Evolutionary conservation across 2,888 invertebrate species (phyloP).

Genomic region (Liopterus haemorrhoidalis): DNA sequence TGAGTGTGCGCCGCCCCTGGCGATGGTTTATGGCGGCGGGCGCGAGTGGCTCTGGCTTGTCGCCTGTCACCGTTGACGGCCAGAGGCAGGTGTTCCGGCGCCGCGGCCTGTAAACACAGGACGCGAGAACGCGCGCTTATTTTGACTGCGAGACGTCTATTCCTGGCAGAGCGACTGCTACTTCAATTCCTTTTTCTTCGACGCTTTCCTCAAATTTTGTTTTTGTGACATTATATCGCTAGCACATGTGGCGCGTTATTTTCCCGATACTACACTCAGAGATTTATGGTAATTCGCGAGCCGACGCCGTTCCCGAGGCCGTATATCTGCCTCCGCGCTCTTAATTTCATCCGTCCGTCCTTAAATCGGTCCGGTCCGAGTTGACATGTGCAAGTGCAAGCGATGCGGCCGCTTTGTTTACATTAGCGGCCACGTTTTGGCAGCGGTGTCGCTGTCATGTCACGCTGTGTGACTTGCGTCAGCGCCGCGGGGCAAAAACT

Average conservation of each 20-base stretch:
- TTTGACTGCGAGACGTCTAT: constrained; percentile 28
- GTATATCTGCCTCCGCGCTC: constrained; percentile 21
- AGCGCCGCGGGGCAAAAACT: background rate
- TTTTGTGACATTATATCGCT: constrained; percentile 7
- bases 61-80: constrained; percentile 32
- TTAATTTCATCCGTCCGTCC: constrained; percentile 21
- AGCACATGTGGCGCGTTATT: too few species aligned
- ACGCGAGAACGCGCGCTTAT: constrained; percentile 28
- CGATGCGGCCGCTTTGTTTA: too few species aligned
- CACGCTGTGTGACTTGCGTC: too few species aligned
- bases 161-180: too few species aligned
- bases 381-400: too few species aligned
- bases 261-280: background rate
- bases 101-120: constrained; percentile 32
- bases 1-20: constrained; percentile 10
- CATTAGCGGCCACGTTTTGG: background rate
- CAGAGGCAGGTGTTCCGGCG: constrained; percentile 35
- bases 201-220: constrained; percentile 15
- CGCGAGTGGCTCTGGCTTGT: constrained; percentile 17
- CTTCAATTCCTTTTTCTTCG: too few species aligned
- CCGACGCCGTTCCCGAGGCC: constrained; percentile 18
- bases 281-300: constrained; percentile 24
- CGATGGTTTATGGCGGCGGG: constrained; percentile 26
- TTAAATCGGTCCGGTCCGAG: too few species aligned
- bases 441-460: too few species aligned